These are phyloP conservation scores for Megalops cyprinoides DNA, from an alignment of 2,797 vertebrate genomes.

Conservation along the genomic window DNA sequence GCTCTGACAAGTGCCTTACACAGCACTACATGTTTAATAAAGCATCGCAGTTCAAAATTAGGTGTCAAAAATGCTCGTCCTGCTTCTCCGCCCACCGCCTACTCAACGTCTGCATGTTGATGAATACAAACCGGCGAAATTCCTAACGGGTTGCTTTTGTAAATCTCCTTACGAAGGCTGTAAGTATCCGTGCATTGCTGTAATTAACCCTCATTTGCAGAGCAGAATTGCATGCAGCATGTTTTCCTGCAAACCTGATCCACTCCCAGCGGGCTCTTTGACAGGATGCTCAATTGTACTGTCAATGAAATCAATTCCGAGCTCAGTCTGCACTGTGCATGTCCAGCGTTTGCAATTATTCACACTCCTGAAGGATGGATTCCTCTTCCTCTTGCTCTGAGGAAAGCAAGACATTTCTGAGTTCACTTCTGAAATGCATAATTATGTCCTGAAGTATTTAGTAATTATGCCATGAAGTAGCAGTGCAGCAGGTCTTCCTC, in stretches of 20 bases:
- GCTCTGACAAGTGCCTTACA: neutral
- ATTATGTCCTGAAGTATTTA: neutral
- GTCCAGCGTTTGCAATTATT: neutral
- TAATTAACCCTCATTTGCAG: constrained; percentile 11
- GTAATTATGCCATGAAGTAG: neutral
- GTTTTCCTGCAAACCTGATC: neutral
- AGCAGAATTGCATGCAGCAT: too few relatives aligned
- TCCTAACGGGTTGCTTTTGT: neutral
- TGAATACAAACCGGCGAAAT: neutral
- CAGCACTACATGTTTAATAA: too few relatives aligned
- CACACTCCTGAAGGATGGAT: neutral
- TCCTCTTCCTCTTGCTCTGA: neutral
- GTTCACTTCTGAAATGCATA: too few relatives aligned
- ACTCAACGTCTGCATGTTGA: neutral
- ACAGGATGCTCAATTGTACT: neutral
- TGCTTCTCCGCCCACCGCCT: too few relatives aligned
- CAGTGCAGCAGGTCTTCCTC: neutral
- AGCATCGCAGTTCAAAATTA: too few relatives aligned
- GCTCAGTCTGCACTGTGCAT: neutral
- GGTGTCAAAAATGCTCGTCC: too few relatives aligned
- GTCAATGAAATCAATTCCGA: neutral
- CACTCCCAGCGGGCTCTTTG: neutral
- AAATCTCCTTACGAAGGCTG: neutral
- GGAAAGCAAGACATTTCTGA: too few relatives aligned
- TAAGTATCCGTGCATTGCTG: neutral